These are phyloP conservation scores for Neostethus bicornis DNA, from an alignment of 2,797 vertebrate species.

Conservation along the genomic window DNA sequence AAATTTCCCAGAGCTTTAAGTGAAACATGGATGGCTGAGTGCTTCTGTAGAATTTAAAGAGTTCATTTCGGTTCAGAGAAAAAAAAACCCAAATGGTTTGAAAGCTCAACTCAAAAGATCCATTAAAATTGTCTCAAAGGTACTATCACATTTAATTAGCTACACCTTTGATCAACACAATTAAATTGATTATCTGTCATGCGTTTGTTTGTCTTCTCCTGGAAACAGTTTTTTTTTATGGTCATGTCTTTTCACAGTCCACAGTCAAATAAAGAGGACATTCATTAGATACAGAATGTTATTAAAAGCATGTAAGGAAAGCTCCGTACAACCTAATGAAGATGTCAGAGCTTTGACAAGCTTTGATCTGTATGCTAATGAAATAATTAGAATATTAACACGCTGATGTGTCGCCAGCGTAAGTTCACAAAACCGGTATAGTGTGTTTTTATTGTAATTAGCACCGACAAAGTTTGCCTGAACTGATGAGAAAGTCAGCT, in stretches of 20 bases:
- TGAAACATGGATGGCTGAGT: constrained; percentile 27
- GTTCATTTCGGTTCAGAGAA: neutral
- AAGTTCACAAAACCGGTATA: constrained; percentile 1
- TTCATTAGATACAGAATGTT: neutral
- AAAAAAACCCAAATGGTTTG: constrained; percentile 9
- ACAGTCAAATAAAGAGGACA: neutral
- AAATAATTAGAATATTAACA: neutral
- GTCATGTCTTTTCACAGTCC: neutral
- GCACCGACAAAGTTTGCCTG: neutral
- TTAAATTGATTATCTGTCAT: constrained; percentile 7
- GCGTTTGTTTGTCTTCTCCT: constrained; percentile 5
- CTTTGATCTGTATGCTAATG: neutral
- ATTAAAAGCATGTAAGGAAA: neutral
- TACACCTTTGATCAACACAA: constrained; percentile 13
- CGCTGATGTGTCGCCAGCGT: neutral
- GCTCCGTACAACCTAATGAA: neutral
- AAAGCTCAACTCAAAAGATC: constrained; percentile 10
- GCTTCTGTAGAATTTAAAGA: constrained; percentile 2
- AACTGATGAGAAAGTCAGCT: neutral
- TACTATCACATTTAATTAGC: constrained; percentile 3
- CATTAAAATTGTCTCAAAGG: constrained; percentile 4
- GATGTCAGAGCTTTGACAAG: neutral
- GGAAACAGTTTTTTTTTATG: neutral
- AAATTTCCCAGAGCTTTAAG: constrained; percentile 43
- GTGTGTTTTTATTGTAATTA: constrained; percentile 2